These are phyloP conservation scores for Zosterops japonicus DNA, from an alignment of 2,113 vertebrate genomes.

Conservation along the genomic window DNA sequence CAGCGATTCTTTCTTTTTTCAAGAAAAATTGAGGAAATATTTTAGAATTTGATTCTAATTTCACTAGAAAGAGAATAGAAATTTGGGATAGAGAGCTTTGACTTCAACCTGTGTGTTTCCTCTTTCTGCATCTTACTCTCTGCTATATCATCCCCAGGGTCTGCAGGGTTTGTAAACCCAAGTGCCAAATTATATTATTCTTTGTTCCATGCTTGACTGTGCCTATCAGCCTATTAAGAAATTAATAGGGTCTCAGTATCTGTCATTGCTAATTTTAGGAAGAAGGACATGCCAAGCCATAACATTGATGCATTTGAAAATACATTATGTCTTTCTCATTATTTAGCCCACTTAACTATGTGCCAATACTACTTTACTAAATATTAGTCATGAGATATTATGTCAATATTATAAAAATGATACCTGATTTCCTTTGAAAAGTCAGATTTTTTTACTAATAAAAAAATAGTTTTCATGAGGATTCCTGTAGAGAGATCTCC, in stretches of 20 bases:
- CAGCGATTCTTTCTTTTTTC: neutral
- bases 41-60: neutral
- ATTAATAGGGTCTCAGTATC: slow-evolving; percentile 59
- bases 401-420: slow-evolving; percentile 33
- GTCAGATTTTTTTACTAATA: neutral
- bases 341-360: slow-evolving; percentile 51
- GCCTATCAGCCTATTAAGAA: slow-evolving; percentile 60
- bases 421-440: slow-evolving; percentile 23
- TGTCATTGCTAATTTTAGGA: slow-evolving; percentile 70
- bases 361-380: slow-evolving; percentile 37
- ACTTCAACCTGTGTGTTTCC: neutral
- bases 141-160: neutral
- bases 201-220: slow-evolving; percentile 20
- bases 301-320: slow-evolving; percentile 66
- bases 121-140: neutral
- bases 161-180: neutral
- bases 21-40: neutral
- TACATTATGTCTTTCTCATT: slow-evolving; percentile 42
- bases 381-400: slow-evolving; percentile 21
- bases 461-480: neutral
- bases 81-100: neutral
- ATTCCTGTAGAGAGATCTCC: neutral
- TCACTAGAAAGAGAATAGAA: neutral
- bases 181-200: slow-evolving; percentile 37
- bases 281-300: slow-evolving; percentile 50